Evolutionary conservation across 37 sponge, comb jelly and placozoan genomes (phyloP), one percentile per base, ranked within the genome.

Genomic region (Cliona cf. orientalis): DNA sequence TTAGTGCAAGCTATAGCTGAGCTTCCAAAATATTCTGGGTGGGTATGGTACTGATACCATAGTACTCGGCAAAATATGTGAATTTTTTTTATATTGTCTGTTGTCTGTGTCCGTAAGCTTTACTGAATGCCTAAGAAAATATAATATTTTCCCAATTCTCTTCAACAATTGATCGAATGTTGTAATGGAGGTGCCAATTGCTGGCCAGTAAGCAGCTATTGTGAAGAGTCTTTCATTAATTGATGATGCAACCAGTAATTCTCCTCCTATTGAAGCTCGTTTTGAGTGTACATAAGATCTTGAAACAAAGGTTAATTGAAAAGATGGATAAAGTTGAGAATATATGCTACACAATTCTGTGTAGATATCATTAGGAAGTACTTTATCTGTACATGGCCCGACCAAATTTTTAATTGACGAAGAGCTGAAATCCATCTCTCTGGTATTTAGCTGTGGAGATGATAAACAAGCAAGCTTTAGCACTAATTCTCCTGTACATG

Each of bases 171-270:
- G 70, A 29, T 77, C 79, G 22, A 64, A 46, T 21, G 9, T 36
- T 33, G 56, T 25, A 35, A 72, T 5, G 29, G 5, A 55, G 40
- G 35, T 35, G 46, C 72, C 79, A 2, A 23, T 69, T n/a, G 44
- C 45, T 42, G 82, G 89, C 82, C 89, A 81, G 43, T 71, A 75
- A 57, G 58, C 34, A 33, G 29, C 36, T 26, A 42, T 64, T 80
- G 21, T n/a, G 7, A 55, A 22, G 38, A 69, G 38, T 76, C 31
- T 43, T 34, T 45, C 23, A 42, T 65, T 81, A 87, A 28, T 81
- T 81, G 45, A 87, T 65, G 21, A 78, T 42, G 42, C 71, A 67
- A 72, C 79, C 75, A 11, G 69, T 68, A 66, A 62, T 64, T 1
- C 25, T 64, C 14, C 44, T 25, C 2, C 82, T 53, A 4, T 74